Evolutionary conservation across 2,113 vertebrate species (phyloP).

Genomic region (Neodontobutis hainanensis): DNA sequence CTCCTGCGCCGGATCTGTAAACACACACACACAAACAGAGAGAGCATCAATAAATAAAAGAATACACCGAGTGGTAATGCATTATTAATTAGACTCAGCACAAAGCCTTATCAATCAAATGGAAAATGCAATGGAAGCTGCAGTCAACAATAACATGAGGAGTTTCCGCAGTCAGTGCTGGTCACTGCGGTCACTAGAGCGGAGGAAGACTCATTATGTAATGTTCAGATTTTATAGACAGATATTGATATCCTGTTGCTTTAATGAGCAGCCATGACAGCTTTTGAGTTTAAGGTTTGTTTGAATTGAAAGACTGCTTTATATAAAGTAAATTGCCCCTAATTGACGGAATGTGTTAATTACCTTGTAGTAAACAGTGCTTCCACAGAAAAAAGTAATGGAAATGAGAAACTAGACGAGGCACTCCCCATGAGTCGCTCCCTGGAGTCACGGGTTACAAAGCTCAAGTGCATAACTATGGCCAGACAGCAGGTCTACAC

Average conservation of each 20-base stretch:
- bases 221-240: background rate
- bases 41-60: slow-evolving; percentile 37
- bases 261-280: background rate
- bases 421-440: background rate
- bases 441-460: background rate
- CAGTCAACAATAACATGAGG: slow-evolving; percentile 19
- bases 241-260: background rate
- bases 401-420: background rate
- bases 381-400: background rate
- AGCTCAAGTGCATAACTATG: too few relatives aligned
- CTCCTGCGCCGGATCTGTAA: slow-evolving; percentile 89
- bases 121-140: slow-evolving; percentile 10
- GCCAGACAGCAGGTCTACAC: background rate
- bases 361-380: background rate
- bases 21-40: slow-evolving; percentile 35
- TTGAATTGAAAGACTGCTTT: background rate
- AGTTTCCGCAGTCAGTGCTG: slow-evolving; percentile 4
- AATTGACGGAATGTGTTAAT: background rate
- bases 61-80: slow-evolving; percentile 8
- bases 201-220: background rate
- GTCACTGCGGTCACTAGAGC: slow-evolving; percentile 2
- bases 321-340: background rate
- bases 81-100: slow-evolving; percentile 38
- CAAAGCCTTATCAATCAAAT: slow-evolving; percentile 24
- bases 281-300: background rate